Conservation (phyloP, 2,113 vertebrate genomes). For the Chaetodon trifascialis region DNA sequence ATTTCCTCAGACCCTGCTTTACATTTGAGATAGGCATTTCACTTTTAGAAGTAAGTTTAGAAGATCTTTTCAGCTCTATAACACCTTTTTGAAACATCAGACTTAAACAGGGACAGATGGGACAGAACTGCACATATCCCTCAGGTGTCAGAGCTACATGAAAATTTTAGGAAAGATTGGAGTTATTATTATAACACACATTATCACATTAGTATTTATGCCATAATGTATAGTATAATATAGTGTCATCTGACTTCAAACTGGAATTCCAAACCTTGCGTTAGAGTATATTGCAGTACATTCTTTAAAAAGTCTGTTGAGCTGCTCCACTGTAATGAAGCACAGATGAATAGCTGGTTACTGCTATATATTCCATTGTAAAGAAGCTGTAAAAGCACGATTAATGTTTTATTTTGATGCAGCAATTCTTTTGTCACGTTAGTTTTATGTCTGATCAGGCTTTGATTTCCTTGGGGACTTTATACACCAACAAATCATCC, state of each 20-base stretch:
- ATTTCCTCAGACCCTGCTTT: constrained; percentile 9
- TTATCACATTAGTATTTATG: too few species aligned
- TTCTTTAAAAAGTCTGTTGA: background rate
- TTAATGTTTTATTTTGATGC: constrained; percentile 69
- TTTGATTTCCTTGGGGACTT: constrained; percentile 79
- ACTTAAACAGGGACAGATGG: background rate
- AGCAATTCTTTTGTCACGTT: constrained; percentile 62
- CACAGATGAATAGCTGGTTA: constrained; percentile 26
- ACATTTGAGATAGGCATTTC: background rate
- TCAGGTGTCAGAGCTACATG: background rate
- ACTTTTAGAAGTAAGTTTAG: background rate
- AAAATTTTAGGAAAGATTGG: background rate
- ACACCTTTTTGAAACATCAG: background rate
- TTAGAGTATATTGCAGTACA: background rate
- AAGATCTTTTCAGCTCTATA: background rate
- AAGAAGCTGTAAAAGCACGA: constrained; percentile 32
- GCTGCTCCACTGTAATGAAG: constrained; percentile 1
- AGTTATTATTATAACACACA: too few species aligned
- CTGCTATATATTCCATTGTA: constrained; percentile 19
- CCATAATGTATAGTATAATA: background rate
- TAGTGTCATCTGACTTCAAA: background rate
- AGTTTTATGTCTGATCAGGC: constrained; percentile 70
- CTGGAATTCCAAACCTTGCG: background rate
- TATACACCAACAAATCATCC: constrained; percentile 59
- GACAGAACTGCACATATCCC: background rate